A percentile compares a stretch with the other conserved stretches of the same genome.
These are phyloP conservation scores for Pyrrhia umbra DNA, from an alignment of 2,888 invertebrate genomes.

Conservation along the genomic window DNA sequence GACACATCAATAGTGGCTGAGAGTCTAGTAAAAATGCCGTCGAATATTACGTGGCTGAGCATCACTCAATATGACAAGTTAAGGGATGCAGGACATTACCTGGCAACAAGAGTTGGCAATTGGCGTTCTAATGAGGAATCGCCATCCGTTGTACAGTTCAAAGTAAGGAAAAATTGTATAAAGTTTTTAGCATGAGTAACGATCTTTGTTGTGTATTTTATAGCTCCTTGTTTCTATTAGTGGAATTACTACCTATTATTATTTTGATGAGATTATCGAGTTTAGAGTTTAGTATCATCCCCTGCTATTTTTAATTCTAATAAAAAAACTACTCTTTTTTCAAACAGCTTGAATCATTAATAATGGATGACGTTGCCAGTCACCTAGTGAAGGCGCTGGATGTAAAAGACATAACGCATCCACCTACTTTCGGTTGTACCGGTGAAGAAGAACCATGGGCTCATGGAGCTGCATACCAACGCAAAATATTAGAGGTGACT, in stretches of 20 bases:
- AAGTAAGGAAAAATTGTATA: conserved; percentile 64
- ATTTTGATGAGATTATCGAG: too few relatives aligned
- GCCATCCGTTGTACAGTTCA: conserved; percentile 74
- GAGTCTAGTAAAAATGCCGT: conserved; percentile 69
- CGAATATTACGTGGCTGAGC: conserved; percentile 85
- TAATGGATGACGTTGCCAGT: conserved; percentile 83
- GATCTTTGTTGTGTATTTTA: too few relatives aligned
- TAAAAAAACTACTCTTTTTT: conserved; percentile 9
- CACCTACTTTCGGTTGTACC: conserved; percentile 71
- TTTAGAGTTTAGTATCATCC: too few relatives aligned
- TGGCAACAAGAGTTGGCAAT: conserved; percentile 78
- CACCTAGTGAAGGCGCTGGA: conserved; percentile 78
- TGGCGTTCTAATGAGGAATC: conserved; percentile 71
- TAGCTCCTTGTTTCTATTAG: too few relatives aligned
- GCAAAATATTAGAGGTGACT: conserved; percentile 78
- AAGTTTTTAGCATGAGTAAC: not conserved
- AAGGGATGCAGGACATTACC: conserved; percentile 72
- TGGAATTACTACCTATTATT: too few relatives aligned
- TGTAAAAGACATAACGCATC: conserved; percentile 58
- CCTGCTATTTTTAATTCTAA: too few relatives aligned
- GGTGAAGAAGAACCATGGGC: conserved; percentile 73
- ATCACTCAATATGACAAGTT: conserved; percentile 77
- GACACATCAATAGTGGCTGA: conserved; percentile 79
- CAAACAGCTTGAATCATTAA: conserved; percentile 77
- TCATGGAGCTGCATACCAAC: conserved; percentile 77